Percentiles rank a stretch among this genome's conserved stretches.
These are phyloP conservation scores for Synergus laeviventris DNA, from an alignment of 2,888 invertebrate species.

Conservation along the genomic window DNA sequence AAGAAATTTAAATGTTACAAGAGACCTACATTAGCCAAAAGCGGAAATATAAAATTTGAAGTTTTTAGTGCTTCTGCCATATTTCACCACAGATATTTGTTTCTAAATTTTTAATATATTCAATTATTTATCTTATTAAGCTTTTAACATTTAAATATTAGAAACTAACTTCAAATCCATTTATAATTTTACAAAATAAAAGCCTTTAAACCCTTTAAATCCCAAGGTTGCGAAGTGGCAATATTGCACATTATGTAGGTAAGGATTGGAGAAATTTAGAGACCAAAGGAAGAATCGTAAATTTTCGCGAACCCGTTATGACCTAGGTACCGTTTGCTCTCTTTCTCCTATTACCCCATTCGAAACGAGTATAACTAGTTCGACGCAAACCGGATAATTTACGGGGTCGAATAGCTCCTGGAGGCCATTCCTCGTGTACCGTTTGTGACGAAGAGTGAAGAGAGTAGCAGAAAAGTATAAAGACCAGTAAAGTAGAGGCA, in stretches of 20 bases:
- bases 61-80: background rate
- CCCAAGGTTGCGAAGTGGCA: background rate
- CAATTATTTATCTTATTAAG: too few relatives aligned
- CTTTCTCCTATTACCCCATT: conserved; percentile 46
- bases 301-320: conserved; percentile 63
- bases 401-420: conserved; percentile 44
- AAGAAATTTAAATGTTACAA: background rate
- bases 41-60: conserved; percentile 18
- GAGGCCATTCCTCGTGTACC: conserved; percentile 36
- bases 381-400: conserved; percentile 50
- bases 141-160: too few relatives aligned
- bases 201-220: too few relatives aligned
- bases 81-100: background rate
- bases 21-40: conserved; percentile 6
- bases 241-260: background rate
- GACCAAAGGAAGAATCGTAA: conserved; percentile 59
- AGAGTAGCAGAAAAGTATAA: too few relatives aligned
- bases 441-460: conserved; percentile 40
- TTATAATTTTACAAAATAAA: too few relatives aligned
- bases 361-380: conserved; percentile 50
- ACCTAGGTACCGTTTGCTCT: conserved; percentile 48
- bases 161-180: too few relatives aligned
- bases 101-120: too few relatives aligned
- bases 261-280: conserved; percentile 3
- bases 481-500: background rate